Percentiles rank a stretch among this genome's conserved stretches.
Evolutionary conservation across 2,888 invertebrate species (phyloP).

Genomic region (Scaptomyza caliginosa): DNA sequence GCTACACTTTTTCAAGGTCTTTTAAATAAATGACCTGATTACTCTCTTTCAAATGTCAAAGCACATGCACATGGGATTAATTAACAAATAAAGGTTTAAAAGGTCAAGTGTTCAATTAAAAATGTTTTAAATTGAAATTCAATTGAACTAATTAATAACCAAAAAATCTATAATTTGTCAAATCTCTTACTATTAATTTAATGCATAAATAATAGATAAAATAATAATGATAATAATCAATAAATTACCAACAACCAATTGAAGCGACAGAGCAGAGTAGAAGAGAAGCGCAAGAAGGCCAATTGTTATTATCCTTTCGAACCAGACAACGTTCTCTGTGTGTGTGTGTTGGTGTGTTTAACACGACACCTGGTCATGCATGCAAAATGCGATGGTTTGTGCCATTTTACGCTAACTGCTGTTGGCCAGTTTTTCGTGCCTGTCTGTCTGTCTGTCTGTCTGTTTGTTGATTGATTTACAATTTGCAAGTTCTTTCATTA

Average conservation of each 20-base stretch:
- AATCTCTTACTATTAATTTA: not conserved
- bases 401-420: slow-evolving; percentile 1
- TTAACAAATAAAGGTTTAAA: too few relatives aligned
- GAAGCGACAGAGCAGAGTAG: not conserved
- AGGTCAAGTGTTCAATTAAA: not conserved
- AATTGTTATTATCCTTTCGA: slow-evolving; percentile 5
- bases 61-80: too few relatives aligned
- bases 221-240: not conserved
- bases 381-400: slow-evolving; percentile 33
- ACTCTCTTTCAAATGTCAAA: not conserved
- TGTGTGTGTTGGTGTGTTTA: not conserved
- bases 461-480: slow-evolving; percentile 65
- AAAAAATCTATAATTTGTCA: not conserved
- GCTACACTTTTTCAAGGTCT: slow-evolving; percentile 18
- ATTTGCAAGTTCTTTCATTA: slow-evolving; percentile 42
- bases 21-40: not conserved
- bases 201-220: not conserved
- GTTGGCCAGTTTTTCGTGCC: not conserved
- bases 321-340: not conserved
- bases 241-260: not conserved
- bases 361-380: slow-evolving; percentile 40
- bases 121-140: not conserved
- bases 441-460: not conserved
- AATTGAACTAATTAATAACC: not conserved
- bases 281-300: not conserved